These are phyloP conservation scores for Ferrisia virgata DNA, from an alignment of 2,888 invertebrate genomes.

Conservation along the genomic window DNA sequence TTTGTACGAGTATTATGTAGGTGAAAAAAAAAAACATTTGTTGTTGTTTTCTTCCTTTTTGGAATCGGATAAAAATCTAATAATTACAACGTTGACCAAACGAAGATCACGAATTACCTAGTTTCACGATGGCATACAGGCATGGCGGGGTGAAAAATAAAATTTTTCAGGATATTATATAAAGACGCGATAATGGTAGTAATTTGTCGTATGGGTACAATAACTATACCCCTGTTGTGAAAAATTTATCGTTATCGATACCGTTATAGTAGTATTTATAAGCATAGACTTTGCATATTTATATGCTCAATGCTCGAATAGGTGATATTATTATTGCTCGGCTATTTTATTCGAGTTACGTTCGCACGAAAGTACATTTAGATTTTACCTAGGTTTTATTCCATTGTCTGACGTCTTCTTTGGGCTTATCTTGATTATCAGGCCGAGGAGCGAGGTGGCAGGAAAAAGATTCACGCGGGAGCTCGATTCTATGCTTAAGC, in stretches of 20 bases:
- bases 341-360: neutral
- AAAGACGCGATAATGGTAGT: neutral
- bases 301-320: neutral
- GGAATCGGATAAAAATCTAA: neutral
- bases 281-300: neutral
- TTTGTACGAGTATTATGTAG: neutral
- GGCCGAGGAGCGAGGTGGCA: too few species aligned
- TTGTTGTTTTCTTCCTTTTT: neutral
- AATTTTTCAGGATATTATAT: neutral
- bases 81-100: neutral
- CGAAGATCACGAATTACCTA: neutral
- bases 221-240: neutral
- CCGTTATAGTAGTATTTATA: neutral
- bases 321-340: too few species aligned
- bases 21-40: neutral
- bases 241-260: neutral
- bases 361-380: neutral
- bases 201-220: neutral
- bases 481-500: too few species aligned
- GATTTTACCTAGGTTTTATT: neutral
- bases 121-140: neutral
- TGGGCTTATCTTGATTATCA: neutral
- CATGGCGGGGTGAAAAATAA: neutral
- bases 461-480: too few species aligned
- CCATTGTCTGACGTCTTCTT: neutral